Conservation (phyloP, 2,888 invertebrate species). For the Cylloceria caligata region DNA sequence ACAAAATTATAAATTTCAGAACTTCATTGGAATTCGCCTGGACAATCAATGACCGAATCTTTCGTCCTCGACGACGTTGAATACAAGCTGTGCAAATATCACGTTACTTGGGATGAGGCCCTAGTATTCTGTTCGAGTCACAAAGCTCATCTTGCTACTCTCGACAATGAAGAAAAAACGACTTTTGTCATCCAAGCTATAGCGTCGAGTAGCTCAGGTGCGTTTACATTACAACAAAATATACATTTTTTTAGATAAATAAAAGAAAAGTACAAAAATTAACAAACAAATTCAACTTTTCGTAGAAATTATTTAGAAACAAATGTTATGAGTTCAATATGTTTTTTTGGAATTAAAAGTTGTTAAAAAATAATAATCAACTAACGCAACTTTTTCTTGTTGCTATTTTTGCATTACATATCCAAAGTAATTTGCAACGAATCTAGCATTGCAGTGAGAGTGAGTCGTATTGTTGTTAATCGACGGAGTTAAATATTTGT, state of each 20-base stretch:
- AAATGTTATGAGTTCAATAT: too few relatives aligned
- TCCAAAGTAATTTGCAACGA: too few relatives aligned
- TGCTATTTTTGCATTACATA: too few relatives aligned
- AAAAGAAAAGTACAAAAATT: neutral
- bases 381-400: too few relatives aligned
- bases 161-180: conserved; percentile 68
- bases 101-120: conserved; percentile 72
- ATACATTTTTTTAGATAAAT: neutral
- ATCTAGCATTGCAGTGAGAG: too few relatives aligned
- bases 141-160: conserved; percentile 68
- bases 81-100: conserved; percentile 70
- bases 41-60: conserved; percentile 55
- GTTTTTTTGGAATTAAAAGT: too few relatives aligned
- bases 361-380: too few relatives aligned
- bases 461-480: too few relatives aligned
- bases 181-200: conserved; percentile 58
- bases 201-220: conserved; percentile 57
- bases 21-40: conserved; percentile 7
- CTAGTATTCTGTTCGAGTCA: conserved; percentile 69
- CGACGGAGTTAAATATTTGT: too few relatives aligned
- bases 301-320: too few relatives aligned
- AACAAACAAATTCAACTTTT: too few relatives aligned
- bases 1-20: neutral
- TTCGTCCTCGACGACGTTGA: conserved; percentile 67
- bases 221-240: conserved; percentile 15